A percentile compares a stretch with the other conserved stretches of the same genome.
Evolutionary conservation across 1,140 invertebrate genomes (phyloP).

Genomic region (honey bee (Apis mellifera)): Amel_HAv3.1 CM009936.2:9433501-9434000

Average conservation of each 20-base stretch:
- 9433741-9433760: conserved; percentile 55
- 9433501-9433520: not conserved
- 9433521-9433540: not conserved
- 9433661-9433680: conserved; percentile 38
- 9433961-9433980: conserved; percentile 67
- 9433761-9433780: conserved; percentile 59
- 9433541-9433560: not conserved
- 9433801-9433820: not conserved
- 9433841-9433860: conserved; percentile 1
- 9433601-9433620: not conserved
- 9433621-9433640: not conserved
- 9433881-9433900: not conserved
- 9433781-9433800: not conserved
- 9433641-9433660: not conserved
- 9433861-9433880: too few species aligned
- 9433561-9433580: not conserved
- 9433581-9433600: not conserved
- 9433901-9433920: conserved; percentile 15
- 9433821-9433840: conserved; percentile 1
- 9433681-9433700: conserved; percentile 24
- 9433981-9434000: conserved; percentile 63
- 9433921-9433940: conserved; percentile 44
- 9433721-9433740: conserved; percentile 58
- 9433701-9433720: conserved; percentile 29
- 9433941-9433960: conserved; percentile 70